phyloP scores from a whole-genome alignment of 2,888 invertebrate genomes.

The Therioaphis trifolii region DNA sequence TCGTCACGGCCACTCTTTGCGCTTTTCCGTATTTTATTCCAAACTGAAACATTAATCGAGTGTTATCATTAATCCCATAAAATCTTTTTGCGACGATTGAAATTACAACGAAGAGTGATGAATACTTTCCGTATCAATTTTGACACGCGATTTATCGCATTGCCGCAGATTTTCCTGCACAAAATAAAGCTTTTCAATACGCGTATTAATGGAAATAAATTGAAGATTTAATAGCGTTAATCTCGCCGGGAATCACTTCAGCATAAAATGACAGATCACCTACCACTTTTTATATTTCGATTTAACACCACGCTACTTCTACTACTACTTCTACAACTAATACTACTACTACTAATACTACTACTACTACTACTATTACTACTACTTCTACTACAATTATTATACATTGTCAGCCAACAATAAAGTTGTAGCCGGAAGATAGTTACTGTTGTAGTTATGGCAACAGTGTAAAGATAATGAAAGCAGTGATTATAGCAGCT shows the following conservation, averaged over 20 bases:
- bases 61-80: conserved; percentile 39
- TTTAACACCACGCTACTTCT: too few relatives aligned
- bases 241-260: conserved; percentile 5
- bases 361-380: too few relatives aligned
- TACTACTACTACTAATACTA: too few relatives aligned
- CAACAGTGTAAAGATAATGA: too few relatives aligned
- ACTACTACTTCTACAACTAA: too few relatives aligned
- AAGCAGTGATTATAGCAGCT: too few relatives aligned
- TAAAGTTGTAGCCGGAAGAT: too few relatives aligned
- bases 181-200: conserved; percentile 33
- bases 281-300: neutral
- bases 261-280: conserved; percentile 28
- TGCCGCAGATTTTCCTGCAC: neutral
- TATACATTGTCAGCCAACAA: too few relatives aligned
- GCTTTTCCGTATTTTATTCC: too few relatives aligned
- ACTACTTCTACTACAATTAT: too few relatives aligned
- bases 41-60: conserved; percentile 5
- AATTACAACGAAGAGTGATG: conserved; percentile 32
- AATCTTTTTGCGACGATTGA: conserved; percentile 10
- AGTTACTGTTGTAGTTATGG: too few relatives aligned
- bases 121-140: conserved; percentile 15
- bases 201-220: conserved; percentile 33
- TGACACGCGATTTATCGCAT: conserved; percentile 35
- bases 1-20: too few relatives aligned
- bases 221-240: conserved; percentile 26